These are phyloP conservation scores for Leptobrachium leishanense DNA, from an alignment of 2,113 vertebrate genomes.

Conservation along the genomic window DNA sequence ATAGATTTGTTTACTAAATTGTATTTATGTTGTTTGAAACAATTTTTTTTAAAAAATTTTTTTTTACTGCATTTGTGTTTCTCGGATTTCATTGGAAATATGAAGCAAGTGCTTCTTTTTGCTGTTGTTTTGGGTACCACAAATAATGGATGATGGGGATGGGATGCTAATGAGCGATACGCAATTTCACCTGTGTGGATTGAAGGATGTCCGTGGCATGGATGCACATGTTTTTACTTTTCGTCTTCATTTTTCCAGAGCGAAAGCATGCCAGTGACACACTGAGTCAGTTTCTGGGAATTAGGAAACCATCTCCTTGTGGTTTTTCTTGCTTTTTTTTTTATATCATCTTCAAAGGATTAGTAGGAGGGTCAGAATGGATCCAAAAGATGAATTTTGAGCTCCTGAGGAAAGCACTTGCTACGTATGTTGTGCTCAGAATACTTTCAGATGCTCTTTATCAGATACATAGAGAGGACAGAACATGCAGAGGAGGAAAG, in stretches of 20 bases:
- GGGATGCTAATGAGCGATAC: background rate
- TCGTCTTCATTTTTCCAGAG: background rate
- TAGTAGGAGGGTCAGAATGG: conserved; percentile 32
- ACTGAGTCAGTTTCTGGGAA: conserved; percentile 40
- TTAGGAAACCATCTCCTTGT: conserved; percentile 39
- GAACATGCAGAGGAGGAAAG: conserved; percentile 9
- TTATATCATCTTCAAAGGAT: conserved; percentile 7
- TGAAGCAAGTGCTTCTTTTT: background rate
- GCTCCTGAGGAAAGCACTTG: conserved; percentile 20
- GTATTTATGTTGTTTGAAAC: background rate
- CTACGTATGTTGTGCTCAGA: background rate
- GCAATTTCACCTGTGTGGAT: background rate
- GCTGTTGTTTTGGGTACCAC: background rate
- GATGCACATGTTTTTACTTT: background rate
- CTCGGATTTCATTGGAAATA: background rate
- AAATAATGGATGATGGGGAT: conserved; percentile 1
- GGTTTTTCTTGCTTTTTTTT: conserved; percentile 41
- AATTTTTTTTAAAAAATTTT: background rate
- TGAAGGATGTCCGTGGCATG: conserved; percentile 2
- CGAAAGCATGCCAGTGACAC: conserved; percentile 12
- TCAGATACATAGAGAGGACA: background rate
- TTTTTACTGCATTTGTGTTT: background rate
- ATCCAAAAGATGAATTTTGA: background rate
- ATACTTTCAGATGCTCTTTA: conserved; percentile 1
- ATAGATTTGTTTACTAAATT: background rate